Evolutionary conservation across 2,888 invertebrate genomes (phyloP).

Genomic region (Macrophya annulata): DNA sequence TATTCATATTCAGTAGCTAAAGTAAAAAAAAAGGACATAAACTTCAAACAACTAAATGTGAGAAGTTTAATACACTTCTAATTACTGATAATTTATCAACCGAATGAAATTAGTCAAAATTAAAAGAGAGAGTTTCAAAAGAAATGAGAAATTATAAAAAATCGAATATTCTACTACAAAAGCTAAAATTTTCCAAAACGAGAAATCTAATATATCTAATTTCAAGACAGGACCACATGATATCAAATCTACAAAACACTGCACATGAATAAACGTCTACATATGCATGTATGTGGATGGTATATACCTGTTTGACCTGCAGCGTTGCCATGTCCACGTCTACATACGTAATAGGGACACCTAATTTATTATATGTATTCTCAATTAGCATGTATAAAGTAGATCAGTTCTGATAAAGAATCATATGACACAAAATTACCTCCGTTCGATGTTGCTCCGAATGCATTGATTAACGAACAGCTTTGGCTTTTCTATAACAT

Average conservation of each 20-base stretch:
- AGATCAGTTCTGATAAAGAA: slow-evolving; percentile 52
- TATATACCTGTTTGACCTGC: slow-evolving; percentile 55
- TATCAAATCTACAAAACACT: slow-evolving; percentile 36
- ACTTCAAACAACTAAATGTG: not conserved
- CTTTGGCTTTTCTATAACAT: slow-evolving; percentile 75
- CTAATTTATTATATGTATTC: slow-evolving; percentile 53
- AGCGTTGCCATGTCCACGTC: slow-evolving; percentile 55
- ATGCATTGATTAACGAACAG: slow-evolving; percentile 73
- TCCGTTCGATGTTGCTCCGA: slow-evolving; percentile 75
- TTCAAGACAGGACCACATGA: not conserved
- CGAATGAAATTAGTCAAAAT: not conserved
- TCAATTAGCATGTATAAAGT: slow-evolving; percentile 54
- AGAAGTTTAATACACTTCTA: not conserved
- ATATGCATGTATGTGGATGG: slow-evolving; percentile 32
- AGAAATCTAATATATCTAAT: not conserved
- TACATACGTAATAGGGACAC: slow-evolving; percentile 54
- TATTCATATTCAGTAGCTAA: not conserved
- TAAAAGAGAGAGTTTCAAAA: not conserved
- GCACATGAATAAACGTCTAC: slow-evolving; percentile 40
- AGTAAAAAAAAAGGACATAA: not conserved
- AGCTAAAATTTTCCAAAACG: not conserved
- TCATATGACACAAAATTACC: slow-evolving; percentile 66
- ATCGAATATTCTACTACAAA: not conserved
- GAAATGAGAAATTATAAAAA: not conserved
- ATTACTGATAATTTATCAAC: not conserved